Conservation (phyloP, 2,797 vertebrate species). For the Myiotriccus ornatus region DNA sequence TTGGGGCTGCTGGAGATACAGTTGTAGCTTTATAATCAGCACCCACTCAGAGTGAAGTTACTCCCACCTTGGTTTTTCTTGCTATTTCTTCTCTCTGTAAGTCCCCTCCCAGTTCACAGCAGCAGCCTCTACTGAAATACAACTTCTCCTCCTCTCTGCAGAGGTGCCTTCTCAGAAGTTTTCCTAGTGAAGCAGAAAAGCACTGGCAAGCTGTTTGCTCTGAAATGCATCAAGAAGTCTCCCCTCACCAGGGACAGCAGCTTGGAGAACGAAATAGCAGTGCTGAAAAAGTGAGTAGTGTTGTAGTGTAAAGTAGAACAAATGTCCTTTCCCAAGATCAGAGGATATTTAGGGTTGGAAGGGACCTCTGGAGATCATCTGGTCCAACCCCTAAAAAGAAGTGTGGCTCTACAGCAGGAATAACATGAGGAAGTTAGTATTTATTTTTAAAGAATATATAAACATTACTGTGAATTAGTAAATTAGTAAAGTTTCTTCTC, state of each 20-base stretch:
- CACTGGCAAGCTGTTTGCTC: constrained; percentile 87
- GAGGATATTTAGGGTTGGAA: background rate
- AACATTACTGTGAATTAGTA: background rate
- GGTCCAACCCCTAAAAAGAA: background rate
- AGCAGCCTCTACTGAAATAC: background rate
- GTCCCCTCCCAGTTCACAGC: background rate
- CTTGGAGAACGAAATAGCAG: constrained; percentile 92
- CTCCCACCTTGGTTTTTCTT: rapidly evolving
- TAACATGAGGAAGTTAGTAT: background rate
- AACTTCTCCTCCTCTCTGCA: constrained; percentile 53
- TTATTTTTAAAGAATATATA: background rate
- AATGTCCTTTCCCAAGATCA: background rate
- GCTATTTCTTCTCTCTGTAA: background rate
- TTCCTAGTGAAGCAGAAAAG: constrained; percentile 89
- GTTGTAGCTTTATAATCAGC: background rate
- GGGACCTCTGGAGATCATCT: background rate
- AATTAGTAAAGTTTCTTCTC: background rate
- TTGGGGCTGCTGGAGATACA: background rate
- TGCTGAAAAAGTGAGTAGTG: constrained; percentile 85
- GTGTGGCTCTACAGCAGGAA: background rate
- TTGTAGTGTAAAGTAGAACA: background rate
- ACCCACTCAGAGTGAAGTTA: background rate
- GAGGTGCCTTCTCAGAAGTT: constrained; percentile 93
- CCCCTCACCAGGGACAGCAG: constrained; percentile 87
- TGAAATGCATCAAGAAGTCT: constrained; percentile 93